A percentile compares a stretch with the other conserved stretches of the same genome.
These are phyloP conservation scores for Chironomus tepperi DNA, from an alignment of 1,140 invertebrate genomes.

Conservation along the genomic window DNA sequence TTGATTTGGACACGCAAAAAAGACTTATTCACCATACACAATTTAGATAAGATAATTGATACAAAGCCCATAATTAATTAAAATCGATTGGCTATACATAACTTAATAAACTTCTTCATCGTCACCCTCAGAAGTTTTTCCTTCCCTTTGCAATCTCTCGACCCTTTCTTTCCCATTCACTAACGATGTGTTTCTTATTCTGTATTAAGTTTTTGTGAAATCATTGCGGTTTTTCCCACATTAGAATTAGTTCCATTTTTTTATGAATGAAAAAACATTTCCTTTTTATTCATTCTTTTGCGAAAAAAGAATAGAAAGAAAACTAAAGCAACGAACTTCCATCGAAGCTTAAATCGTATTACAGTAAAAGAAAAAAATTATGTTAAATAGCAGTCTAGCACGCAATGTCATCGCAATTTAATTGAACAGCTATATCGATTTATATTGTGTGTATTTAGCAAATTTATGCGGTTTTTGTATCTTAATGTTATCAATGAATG, in stretches of 20 bases:
- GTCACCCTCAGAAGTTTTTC: not conserved
- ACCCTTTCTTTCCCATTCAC: not conserved
- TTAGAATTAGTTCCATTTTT: not conserved
- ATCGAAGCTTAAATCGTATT: not conserved
- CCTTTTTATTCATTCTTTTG: not conserved
- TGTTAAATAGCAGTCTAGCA: not conserved
- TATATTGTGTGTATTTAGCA: not conserved
- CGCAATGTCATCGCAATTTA: not conserved
- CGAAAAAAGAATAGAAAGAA: too few species aligned
- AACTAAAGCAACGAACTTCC: not conserved
- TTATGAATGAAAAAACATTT: not conserved
- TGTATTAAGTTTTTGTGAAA: not conserved
- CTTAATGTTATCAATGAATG: not conserved
- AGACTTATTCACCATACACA: not conserved
- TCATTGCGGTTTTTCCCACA: not conserved
- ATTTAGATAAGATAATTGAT: not conserved
- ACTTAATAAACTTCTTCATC: not conserved
- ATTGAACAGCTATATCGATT: slow-evolving; percentile 1
- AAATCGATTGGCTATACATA: not conserved
- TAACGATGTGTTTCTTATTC: not conserved
- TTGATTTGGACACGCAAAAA: not conserved
- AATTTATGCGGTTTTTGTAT: not conserved
- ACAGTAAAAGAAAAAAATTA: not conserved
- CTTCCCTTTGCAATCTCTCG: not conserved
- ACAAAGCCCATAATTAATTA: not conserved